These are phyloP conservation scores for Gadus macrocephalus DNA, from an alignment of 2,113 vertebrate genomes.

Conservation along the genomic window DNA sequence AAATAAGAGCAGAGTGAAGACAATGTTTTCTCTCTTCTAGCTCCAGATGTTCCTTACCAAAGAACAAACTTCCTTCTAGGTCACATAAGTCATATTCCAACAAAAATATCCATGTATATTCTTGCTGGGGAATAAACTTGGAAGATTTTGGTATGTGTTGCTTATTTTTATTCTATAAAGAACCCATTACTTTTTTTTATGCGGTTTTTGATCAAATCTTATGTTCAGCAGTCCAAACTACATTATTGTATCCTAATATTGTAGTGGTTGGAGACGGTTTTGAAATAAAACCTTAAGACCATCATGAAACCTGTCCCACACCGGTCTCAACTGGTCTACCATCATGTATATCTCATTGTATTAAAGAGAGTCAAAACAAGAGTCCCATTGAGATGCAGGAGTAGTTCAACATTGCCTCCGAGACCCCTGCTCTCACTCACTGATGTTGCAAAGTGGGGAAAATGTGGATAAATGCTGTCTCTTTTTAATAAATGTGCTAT, in stretches of 20 bases:
- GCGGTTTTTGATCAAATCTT: constrained; percentile 7
- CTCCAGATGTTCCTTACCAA: constrained; percentile 10
- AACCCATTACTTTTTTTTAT: neutral
- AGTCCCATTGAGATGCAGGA: constrained; percentile 28
- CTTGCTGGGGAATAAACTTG: too few species aligned
- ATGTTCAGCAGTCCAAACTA: neutral
- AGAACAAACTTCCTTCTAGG: constrained; percentile 62
- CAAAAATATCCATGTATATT: constrained; percentile 6
- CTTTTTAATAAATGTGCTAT: constrained; percentile 81
- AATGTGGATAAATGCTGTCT: constrained; percentile 66
- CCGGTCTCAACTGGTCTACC: neutral
- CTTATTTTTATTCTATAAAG: too few species aligned
- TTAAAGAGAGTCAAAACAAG: constrained; percentile 8
- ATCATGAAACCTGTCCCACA: constrained; percentile 8
- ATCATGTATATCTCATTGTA: neutral
- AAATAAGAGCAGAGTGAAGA: constrained; percentile 41
- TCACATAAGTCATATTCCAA: constrained; percentile 21
- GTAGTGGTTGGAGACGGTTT: too few species aligned
- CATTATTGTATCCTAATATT: too few species aligned
- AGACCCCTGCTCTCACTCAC: constrained; percentile 43
- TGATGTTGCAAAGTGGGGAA: constrained; percentile 52
- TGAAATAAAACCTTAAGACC: constrained; percentile 22
- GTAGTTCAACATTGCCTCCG: constrained; percentile 23
- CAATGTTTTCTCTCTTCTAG: constrained; percentile 13
- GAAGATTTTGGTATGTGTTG: too few species aligned